phyloP scores from a whole-genome alignment of 2,797 vertebrate species.

The Alauda arvensis region DNA sequence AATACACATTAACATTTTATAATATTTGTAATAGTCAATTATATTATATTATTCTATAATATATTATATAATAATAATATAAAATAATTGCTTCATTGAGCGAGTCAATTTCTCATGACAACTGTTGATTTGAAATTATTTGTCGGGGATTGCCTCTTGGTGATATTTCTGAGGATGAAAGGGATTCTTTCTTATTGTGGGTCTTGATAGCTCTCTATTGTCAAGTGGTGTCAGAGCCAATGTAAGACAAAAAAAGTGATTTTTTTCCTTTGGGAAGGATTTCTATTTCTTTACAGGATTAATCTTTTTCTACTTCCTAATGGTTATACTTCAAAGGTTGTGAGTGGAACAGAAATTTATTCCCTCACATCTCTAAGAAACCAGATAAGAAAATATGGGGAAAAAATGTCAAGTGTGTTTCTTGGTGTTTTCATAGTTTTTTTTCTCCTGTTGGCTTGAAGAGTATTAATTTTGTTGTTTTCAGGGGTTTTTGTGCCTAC shows the following conservation, averaged over 20 bases:
- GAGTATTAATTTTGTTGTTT: not conserved
- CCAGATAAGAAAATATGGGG: not conserved
- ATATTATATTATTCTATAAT: not conserved
- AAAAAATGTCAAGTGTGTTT: not conserved
- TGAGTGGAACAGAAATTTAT: not conserved
- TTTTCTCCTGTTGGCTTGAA: not conserved
- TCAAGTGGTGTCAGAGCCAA: not conserved
- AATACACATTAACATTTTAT: not conserved
- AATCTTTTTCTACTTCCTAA: not conserved
- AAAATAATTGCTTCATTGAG: not conserved
- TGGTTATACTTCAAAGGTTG: not conserved
- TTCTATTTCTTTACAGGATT: not conserved
- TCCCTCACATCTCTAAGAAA: not conserved
- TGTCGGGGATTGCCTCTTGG: not conserved
- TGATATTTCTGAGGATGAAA: not conserved
- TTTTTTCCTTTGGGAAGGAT: not conserved
- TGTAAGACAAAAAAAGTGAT: not conserved
- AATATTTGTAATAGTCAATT: not conserved
- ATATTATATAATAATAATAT: not conserved
- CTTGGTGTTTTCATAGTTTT: not conserved
- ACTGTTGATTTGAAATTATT: not conserved
- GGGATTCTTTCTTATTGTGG: not conserved
- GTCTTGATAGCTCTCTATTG: not conserved
- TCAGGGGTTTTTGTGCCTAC: not conserved
- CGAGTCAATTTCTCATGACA: not conserved